phyloP scores from a whole-genome alignment of 2,113 vertebrate species.

The Mesoclemmys tuberculata region DNA sequence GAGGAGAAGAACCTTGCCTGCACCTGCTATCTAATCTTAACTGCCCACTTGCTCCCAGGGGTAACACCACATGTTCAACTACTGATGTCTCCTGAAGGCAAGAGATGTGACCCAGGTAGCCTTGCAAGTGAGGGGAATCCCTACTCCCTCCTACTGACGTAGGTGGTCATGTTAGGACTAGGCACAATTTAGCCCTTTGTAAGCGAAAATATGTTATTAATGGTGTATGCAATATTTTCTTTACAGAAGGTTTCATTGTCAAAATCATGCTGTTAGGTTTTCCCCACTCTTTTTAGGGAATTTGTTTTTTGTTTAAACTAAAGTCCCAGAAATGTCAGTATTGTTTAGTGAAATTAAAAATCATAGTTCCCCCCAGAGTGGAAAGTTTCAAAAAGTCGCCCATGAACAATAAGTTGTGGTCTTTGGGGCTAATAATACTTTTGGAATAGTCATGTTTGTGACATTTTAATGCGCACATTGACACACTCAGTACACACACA shows the following conservation, averaged over 20 bases:
- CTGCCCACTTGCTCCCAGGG: neutral
- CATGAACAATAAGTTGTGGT: neutral
- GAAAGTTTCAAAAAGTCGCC: neutral
- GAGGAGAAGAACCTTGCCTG: neutral
- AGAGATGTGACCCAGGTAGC: neutral
- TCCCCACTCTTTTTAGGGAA: neutral
- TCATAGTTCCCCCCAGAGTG: fast-evolving
- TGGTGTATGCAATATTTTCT: neutral
- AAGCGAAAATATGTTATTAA: neutral
- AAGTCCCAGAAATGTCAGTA: neutral
- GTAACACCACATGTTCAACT: neutral
- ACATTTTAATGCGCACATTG: neutral
- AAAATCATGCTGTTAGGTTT: neutral
- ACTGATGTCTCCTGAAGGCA: neutral
- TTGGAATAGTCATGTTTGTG: neutral
- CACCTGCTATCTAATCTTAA: neutral
- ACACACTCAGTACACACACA: neutral
- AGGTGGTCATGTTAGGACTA: neutral
- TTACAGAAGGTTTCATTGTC: neutral
- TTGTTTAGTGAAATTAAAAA: neutral
- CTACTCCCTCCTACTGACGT: neutral
- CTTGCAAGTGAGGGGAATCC: neutral
- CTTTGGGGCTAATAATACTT: neutral
- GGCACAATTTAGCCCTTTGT: neutral
- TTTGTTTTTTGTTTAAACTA: neutral